A percentile compares a stretch with the other conserved stretches of the same genome.
Conservation (phyloP, 2,113 vertebrate species). For the Blennius ocellaris region DNA sequence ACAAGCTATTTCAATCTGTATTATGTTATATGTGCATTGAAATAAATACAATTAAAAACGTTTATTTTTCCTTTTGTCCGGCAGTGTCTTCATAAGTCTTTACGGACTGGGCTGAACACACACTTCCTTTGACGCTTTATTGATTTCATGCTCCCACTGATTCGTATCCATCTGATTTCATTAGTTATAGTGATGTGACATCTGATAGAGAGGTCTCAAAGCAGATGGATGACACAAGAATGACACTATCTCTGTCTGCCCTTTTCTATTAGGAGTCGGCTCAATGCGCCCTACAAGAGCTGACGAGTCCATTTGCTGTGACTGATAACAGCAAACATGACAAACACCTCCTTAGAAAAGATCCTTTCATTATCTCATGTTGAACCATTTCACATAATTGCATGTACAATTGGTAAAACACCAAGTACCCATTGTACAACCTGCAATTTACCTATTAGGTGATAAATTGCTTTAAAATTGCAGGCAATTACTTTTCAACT, state of each 20-base stretch:
- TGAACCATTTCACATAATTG: constrained; percentile 57
- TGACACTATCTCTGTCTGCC: constrained; percentile 35
- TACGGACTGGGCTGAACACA: not conserved
- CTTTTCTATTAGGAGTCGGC: constrained; percentile 55
- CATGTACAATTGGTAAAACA: constrained; percentile 47
- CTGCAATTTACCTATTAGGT: constrained; percentile 72
- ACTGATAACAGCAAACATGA: constrained; percentile 29
- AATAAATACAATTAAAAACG: too few relatives aligned
- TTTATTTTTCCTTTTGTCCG: too few relatives aligned
- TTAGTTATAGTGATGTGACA: constrained; percentile 68
- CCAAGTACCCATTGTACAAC: constrained; percentile 33
- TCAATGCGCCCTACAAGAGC: not conserved
- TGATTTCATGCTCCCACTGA: constrained; percentile 67
- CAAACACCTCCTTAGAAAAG: constrained; percentile 24
- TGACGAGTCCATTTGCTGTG: constrained; percentile 19
- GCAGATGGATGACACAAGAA: constrained; percentile 28
- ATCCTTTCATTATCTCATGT: constrained; percentile 37
- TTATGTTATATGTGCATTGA: not conserved
- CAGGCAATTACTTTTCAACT: constrained; percentile 50
- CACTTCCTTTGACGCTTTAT: constrained; percentile 51
- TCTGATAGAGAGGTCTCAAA: constrained; percentile 63
- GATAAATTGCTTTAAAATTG: constrained; percentile 64
- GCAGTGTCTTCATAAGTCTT: not conserved
- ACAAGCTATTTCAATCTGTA: not conserved
- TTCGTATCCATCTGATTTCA: constrained; percentile 72